Evolutionary conservation across 2,888 invertebrate species (phyloP), one percentile per base, ranked within the genome.

Genomic region (Drosophila acutilabella): DNA sequence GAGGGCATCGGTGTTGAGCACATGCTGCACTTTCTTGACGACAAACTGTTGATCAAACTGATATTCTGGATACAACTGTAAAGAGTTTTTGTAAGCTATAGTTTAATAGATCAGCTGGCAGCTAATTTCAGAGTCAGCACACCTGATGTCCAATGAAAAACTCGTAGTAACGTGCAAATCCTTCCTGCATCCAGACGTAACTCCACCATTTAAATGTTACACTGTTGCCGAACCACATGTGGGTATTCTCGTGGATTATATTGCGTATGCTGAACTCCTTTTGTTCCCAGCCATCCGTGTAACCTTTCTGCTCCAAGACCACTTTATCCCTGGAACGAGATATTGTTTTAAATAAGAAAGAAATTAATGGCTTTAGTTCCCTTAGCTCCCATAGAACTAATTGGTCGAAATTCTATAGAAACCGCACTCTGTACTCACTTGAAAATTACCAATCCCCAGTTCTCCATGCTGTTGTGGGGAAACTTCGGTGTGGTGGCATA

Each of bases 371-470:
- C 5, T 23, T 5, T 23, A 4, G 4, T 4, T 23, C 23, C 23
- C 1, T 23, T 23, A 23, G 23, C 23, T 23, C 23, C 23, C 23
- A 23, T 1, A 23, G 6, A 6, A 23, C 5, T 6, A 23, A 23
- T 23, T 6, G 23, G 0, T 23, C 6, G 23, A 6, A 23, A 20
- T 2, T 20, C 3, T 1, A 20, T 20, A 2, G 20, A 20, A 23
- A 23, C 6, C 1, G 6, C 23, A 23, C 23, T 23, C 7, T 45
- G 20, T 93, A 93, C 90, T 96, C 91, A 95, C 95, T 94, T 94
- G 92, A 96, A 97, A 3, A 96, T 97, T 7, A 97, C 94, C 7
- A 97, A 93, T 0, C 97, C 98, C 97, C 97, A 97, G 89, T 98
- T 97, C 90, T 97, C 97, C 97, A 97, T 97, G 66, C 97, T 95